phyloP scores from a whole-genome alignment of 1,140 invertebrate genomes.

The Kradibia gibbosae region DNA sequence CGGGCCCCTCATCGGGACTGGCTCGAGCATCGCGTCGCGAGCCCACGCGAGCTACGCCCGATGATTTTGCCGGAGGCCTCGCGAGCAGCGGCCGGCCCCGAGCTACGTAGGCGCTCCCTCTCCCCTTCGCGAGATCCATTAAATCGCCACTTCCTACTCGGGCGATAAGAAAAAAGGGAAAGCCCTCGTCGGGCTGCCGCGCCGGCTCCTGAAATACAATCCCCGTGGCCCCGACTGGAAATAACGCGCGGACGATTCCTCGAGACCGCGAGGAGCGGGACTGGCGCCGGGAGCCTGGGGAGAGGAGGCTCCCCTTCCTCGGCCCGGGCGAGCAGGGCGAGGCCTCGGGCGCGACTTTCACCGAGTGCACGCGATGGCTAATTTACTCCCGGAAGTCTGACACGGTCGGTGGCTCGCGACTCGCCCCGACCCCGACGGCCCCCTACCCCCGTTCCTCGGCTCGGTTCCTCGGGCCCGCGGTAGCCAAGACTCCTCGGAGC shows the following conservation, averaged over 20 bases:
- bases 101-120: not conserved
- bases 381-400: not conserved
- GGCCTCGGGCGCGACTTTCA: constrained; percentile 12
- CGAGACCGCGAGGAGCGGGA: not conserved
- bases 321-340: not conserved
- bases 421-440: no score
- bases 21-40: not conserved
- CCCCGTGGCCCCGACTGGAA: not conserved
- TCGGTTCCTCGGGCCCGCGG: no score
- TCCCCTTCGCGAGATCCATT: not conserved
- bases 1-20: not conserved
- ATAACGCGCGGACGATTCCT: not conserved
- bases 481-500: no score
- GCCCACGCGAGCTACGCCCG: no score
- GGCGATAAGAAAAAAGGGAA: constrained; percentile 1
- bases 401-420: not conserved
- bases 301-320: not conserved
- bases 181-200: not conserved
- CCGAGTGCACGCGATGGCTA: not conserved
- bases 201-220: constrained; percentile 1
- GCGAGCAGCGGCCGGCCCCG: not conserved
- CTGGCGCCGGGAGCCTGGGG: not conserved
- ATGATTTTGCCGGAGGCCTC: no score
- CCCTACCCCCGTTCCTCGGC: no score
- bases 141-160: not conserved